phyloP scores from a whole-genome alignment of 2,888 invertebrate species.

The Pseudanteris insignis region DNA sequence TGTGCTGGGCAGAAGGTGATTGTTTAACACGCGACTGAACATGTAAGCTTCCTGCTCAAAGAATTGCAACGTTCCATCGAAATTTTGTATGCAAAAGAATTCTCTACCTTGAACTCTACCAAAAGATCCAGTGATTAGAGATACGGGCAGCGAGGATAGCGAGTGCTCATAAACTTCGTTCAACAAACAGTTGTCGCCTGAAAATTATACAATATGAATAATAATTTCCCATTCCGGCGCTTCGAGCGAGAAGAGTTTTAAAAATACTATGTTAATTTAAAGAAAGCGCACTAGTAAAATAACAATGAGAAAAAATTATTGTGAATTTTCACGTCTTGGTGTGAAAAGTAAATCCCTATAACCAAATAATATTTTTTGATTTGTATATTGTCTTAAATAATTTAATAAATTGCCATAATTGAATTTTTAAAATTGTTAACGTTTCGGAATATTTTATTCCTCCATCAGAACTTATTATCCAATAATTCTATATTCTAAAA shows the following conservation, averaged over 20 bases:
- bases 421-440: too few species aligned
- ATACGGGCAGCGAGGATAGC: constrained; percentile 79
- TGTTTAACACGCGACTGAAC: constrained; percentile 83
- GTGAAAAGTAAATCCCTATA: too few species aligned
- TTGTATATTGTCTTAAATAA: too few species aligned
- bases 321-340: neutral
- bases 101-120: constrained; percentile 85
- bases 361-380: too few species aligned
- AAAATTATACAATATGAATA: too few species aligned
- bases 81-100: constrained; percentile 88
- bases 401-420: too few species aligned
- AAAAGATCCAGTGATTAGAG: constrained; percentile 84
- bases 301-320: constrained; percentile 1
- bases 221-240: constrained; percentile 1
- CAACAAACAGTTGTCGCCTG: constrained; percentile 77
- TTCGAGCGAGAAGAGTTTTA: too few species aligned
- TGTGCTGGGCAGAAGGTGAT: constrained; percentile 84
- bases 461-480: too few species aligned
- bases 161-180: constrained; percentile 82
- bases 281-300: too few species aligned
- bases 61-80: constrained; percentile 89
- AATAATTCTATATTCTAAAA: too few species aligned
- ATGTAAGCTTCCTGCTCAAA: constrained; percentile 93
- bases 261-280: too few species aligned
- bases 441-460: too few species aligned